Percentiles rank a stretch among this genome's conserved stretches.
These are phyloP conservation scores for Leptopterna dolabrata DNA, from an alignment of 2,888 invertebrate species.

Conservation along the genomic window DNA sequence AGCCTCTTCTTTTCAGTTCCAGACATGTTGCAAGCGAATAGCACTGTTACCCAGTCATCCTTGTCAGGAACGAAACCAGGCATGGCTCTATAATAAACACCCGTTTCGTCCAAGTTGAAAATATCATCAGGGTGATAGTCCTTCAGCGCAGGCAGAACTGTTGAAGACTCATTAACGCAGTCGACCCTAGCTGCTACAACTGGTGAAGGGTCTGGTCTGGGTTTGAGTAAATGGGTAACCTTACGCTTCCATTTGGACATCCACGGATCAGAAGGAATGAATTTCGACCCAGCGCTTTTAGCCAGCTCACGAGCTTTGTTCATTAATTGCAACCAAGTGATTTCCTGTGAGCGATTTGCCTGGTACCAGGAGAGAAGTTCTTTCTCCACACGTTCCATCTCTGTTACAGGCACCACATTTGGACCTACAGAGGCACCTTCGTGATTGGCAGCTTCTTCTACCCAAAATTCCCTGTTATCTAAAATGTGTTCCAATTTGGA, in stretches of 20 bases:
- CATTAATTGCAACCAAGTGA: constrained; percentile 10
- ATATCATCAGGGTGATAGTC: constrained; percentile 30
- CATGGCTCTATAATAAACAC: constrained; percentile 1
- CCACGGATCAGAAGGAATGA: neutral
- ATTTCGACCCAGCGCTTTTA: neutral
- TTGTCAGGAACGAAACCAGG: neutral
- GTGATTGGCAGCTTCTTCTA: neutral
- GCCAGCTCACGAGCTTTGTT: constrained; percentile 15
- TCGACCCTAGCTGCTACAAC: neutral
- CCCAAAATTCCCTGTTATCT: neutral
- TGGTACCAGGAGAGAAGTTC: neutral
- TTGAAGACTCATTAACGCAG: neutral
- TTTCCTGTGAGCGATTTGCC: neutral
- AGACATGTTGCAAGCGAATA: constrained; percentile 41
- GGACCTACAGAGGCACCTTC: neutral
- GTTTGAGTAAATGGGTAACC: neutral
- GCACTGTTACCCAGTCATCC: constrained; percentile 9
- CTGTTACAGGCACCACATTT: neutral
- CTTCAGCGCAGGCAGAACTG: constrained; percentile 17
- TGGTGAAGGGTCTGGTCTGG: neutral
- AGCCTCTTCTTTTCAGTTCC: constrained; percentile 37
- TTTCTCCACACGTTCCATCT: neutral
- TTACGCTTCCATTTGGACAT: constrained; percentile 17
- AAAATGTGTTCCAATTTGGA: neutral
- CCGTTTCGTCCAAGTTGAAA: constrained; percentile 22